phyloP scores from a whole-genome alignment of 2,113 vertebrate genomes.

The Trematocara marginatum region DNA sequence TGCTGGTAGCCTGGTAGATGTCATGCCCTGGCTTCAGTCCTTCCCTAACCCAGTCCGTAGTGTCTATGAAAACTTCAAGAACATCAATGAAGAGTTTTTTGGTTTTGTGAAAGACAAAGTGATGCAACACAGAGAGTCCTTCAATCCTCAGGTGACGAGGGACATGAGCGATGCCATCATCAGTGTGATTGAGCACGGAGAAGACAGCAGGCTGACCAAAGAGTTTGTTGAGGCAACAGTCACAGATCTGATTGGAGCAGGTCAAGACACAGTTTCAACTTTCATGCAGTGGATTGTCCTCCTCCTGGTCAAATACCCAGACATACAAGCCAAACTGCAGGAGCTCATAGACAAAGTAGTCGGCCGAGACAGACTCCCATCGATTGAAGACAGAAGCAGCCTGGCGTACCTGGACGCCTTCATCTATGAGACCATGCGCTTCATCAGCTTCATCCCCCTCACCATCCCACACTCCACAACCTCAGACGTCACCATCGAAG shows the following conservation, averaged over 20 bases:
- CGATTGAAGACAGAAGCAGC: conserved; percentile 62
- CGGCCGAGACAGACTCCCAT: conserved; percentile 73
- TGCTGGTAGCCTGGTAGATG: conserved; percentile 83
- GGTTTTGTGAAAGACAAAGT: conserved; percentile 76
- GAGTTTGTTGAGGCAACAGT: conserved; percentile 77
- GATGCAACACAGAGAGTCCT: conserved; percentile 75
- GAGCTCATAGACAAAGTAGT: conserved; percentile 78
- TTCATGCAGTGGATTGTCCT: conserved; percentile 78
- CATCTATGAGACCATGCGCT: conserved; percentile 82
- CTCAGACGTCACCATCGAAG: conserved; percentile 75
- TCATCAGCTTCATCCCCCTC: conserved; percentile 83
- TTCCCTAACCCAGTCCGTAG: conserved; percentile 84
- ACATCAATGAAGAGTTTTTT: conserved; percentile 77
- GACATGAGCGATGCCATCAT: conserved; percentile 83
- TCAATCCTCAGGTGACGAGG: conserved; percentile 55
- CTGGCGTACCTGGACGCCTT: conserved; percentile 81
- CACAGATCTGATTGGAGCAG: conserved; percentile 80
- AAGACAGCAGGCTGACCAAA: conserved; percentile 58
- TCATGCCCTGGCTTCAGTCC: conserved; percentile 83
- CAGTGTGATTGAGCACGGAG: conserved; percentile 63
- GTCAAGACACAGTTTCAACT: conserved; percentile 81
- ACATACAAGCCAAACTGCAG: conserved; percentile 73
- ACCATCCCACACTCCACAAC: conserved; percentile 87
- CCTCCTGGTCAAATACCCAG: conserved; percentile 76
- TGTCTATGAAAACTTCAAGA: conserved; percentile 79